Evolutionary conservation across 1,140 invertebrate species (phyloP).

Genomic region (Colletes latitarsis): DNA sequence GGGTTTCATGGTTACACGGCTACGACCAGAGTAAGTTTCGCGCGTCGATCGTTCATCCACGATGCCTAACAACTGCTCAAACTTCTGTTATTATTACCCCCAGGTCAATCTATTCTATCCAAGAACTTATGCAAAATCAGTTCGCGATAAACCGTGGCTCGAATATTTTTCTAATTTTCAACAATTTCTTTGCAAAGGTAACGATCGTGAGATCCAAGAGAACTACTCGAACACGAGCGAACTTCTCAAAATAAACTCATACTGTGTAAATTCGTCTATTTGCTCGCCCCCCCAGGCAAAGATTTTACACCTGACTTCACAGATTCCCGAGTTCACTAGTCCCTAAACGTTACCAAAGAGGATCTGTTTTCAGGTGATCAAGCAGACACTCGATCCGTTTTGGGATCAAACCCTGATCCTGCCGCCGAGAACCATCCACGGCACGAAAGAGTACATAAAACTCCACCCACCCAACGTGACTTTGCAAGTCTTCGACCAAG

Average conservation of each 20-base stretch:
- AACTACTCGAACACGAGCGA: too few species aligned
- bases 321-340: not conserved
- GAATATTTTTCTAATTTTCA: too few species aligned
- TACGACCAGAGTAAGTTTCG: conserved; percentile 71
- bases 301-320: not conserved
- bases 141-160: too few species aligned
- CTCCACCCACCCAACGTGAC: conserved; percentile 79
- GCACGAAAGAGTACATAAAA: conserved; percentile 78
- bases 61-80: not conserved
- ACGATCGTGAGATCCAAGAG: too few species aligned
- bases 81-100: not conserved
- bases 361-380: conserved; percentile 68
- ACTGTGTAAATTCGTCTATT: too few species aligned
- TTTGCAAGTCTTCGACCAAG: conserved; percentile 77
- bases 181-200: too few species aligned
- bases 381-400: conserved; percentile 81
- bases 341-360: not conserved
- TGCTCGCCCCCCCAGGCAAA: too few species aligned
- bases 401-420: conserved; percentile 84
- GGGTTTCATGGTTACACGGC: conserved; percentile 76
- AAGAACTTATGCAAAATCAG: too few species aligned
- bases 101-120: not conserved
- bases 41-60: conserved; percentile 19
- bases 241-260: too few species aligned
- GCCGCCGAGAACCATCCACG: conserved; percentile 79